Evolutionary conservation across 2,888 invertebrate species (phyloP).

Genomic region (Oasisia sp.): DNA sequence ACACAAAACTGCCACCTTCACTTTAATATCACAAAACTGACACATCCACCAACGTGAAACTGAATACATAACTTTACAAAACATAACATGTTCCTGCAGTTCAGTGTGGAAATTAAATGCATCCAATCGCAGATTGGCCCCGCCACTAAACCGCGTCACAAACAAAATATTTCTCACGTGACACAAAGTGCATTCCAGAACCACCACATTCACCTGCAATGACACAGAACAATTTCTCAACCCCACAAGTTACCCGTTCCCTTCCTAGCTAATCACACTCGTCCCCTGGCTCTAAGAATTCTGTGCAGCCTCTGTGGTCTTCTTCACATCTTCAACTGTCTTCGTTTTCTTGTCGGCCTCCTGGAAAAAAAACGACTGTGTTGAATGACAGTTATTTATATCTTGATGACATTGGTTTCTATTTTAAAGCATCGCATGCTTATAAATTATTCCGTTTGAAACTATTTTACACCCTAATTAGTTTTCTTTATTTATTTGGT

Average conservation of each 20-base stretch:
- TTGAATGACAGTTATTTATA: background rate
- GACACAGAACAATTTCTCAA: background rate
- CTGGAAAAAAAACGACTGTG: background rate
- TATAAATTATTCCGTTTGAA: too few relatives aligned
- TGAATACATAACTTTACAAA: background rate
- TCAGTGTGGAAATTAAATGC: background rate
- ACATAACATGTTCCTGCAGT: background rate
- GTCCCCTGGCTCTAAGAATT: background rate
- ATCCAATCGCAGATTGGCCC: background rate
- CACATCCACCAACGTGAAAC: background rate
- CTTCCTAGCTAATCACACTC: background rate
- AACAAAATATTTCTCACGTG: background rate
- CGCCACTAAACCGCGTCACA: background rate
- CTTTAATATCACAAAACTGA: constrained; percentile 17
- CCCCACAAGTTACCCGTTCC: background rate
- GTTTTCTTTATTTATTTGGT: too few relatives aligned
- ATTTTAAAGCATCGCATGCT: too few relatives aligned
- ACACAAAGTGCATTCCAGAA: background rate
- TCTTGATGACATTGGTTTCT: too few relatives aligned
- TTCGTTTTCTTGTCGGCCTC: background rate
- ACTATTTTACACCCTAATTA: too few relatives aligned
- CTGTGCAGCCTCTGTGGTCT: background rate
- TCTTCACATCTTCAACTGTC: background rate
- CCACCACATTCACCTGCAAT: background rate
- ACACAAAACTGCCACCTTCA: background rate